phyloP scores from a whole-genome alignment of 2,888 invertebrate species.

The Crocallis elinguaria region DNA sequence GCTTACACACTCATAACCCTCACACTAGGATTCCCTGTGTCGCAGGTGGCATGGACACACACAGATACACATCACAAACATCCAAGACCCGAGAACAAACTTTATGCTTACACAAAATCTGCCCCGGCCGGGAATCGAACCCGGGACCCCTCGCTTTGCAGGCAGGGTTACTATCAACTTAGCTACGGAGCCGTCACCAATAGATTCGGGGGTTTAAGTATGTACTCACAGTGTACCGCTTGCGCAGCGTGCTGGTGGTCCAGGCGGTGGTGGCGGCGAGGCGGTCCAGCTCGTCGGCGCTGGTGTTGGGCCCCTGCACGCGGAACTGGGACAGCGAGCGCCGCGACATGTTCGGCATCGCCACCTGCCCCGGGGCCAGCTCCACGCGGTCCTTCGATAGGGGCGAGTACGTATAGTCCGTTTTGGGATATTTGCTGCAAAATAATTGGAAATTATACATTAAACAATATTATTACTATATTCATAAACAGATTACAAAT shows the following conservation, averaged over 20 bases:
- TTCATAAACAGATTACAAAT: too few species aligned
- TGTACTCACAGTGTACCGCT: slow-evolving; percentile 65
- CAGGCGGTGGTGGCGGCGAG: slow-evolving; percentile 52
- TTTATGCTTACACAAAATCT: too few species aligned
- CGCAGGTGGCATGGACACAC: too few species aligned
- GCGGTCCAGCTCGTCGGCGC: slow-evolving; percentile 65
- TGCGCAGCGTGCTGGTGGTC: slow-evolving; percentile 54
- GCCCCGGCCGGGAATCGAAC: too few species aligned
- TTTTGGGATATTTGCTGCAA: slow-evolving; percentile 93
- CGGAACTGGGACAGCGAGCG: slow-evolving; percentile 86
- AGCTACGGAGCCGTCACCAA: too few species aligned
- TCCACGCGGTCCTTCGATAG: slow-evolving; percentile 92
- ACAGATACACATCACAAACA: too few species aligned
- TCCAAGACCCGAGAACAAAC: too few species aligned
- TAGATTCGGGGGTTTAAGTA: too few species aligned
- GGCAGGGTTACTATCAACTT: too few species aligned
- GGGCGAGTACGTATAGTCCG: slow-evolving; percentile 95
- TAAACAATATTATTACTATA: not conserved
- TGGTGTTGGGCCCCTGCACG: slow-evolving; percentile 73
- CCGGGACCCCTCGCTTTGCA: too few species aligned
- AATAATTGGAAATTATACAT: not conserved
- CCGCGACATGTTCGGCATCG: slow-evolving; percentile 96
- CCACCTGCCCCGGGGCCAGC: slow-evolving; percentile 91
- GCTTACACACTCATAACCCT: too few species aligned
- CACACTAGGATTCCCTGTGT: too few species aligned